Evolutionary conservation across 2,888 invertebrate genomes (phyloP), one percentile per base, ranked within the genome.

Genomic region (Gnatocerus cornutus): DNA sequence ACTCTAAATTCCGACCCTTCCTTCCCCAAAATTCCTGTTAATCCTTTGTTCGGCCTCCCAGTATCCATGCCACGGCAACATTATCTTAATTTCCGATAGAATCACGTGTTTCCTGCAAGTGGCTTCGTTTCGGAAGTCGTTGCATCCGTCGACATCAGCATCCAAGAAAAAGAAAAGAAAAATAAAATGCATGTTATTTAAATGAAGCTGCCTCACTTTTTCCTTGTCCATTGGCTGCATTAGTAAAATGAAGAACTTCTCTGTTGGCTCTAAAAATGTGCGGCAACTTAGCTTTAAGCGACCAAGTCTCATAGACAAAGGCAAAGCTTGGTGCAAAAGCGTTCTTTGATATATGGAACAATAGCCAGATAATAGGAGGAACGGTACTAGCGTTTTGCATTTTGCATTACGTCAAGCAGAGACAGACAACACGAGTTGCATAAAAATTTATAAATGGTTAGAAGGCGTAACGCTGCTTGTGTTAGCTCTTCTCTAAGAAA

Each of bases 301-400:
- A 50, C 33, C 33, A 48, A 64, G 50, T 52, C 61, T 9, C 39
- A 43, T 21, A 52, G 56, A 70, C 72, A 73, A 73, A 71, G 48
- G 71, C 48, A 41, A 62, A 56, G 69, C 71, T 71, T 74, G 66
- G 61, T 59, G 70, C 52, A 69, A 69, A 73, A 72, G 71, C 65
- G 48, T 41, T 58, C 76, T 75, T 76, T 76, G 74, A 76, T 76
- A 74, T 74, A 46, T 64, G 68, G 72, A 73, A 76, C 76, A 76
- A 76, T 72, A 64, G 72, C 48, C 33, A 65, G 74, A 76, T 76
- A 75, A 76, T 73, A 56, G 68, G 56, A 14, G 55, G 71, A 71
- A 68, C 59, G 30, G 33, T 33, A 71, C 71, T 63, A 69, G 62
- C 59, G 69, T 71, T 73, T 70, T 61, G 74, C 74, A 77, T 79